phyloP scores from a whole-genome alignment of 2,797 vertebrate species.

The Mormyrus hasselquistii region DNA sequence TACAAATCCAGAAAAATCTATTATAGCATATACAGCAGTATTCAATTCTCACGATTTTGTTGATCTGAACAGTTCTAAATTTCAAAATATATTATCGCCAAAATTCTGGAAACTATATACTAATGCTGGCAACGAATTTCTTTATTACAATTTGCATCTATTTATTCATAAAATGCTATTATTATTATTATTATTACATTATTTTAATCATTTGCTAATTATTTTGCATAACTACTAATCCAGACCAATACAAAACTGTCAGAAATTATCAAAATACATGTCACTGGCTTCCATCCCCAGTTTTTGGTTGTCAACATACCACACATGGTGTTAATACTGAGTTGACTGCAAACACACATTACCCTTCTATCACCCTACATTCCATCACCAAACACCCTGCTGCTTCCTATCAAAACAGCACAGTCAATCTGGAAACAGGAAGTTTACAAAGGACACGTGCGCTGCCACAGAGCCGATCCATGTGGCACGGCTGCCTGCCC shows the following conservation, averaged over 20 bases:
- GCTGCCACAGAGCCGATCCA: background rate
- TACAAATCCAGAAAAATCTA: slow-evolving; percentile 32
- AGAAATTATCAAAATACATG: slow-evolving; percentile 15
- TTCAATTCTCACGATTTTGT: slow-evolving; percentile 3
- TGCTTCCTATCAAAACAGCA: background rate
- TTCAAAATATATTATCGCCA: slow-evolving; percentile 18
- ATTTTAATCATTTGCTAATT: slow-evolving; percentile 10
- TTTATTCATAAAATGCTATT: slow-evolving; percentile 15
- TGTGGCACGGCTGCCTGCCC: background rate
- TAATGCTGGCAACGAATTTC: slow-evolving; percentile 8
- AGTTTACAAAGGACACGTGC: background rate
- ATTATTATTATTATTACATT: slow-evolving; percentile 5
- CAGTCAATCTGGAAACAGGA: background rate
- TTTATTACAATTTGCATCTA: slow-evolving; percentile 8
- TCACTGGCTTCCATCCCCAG: slow-evolving; percentile 14
- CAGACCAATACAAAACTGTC: slow-evolving; percentile 18
- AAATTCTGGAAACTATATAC: background rate
- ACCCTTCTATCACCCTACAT: background rate
- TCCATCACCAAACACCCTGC: background rate
- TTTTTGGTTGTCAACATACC: slow-evolving; percentile 12
- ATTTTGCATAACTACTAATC: slow-evolving; percentile 14
- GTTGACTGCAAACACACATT: background rate
- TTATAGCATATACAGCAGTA: background rate
- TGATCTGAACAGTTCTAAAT: background rate
- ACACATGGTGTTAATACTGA: background rate